phyloP scores from a whole-genome alignment of 2,797 vertebrate species.

The Anabacerthia variegaticeps region DNA sequence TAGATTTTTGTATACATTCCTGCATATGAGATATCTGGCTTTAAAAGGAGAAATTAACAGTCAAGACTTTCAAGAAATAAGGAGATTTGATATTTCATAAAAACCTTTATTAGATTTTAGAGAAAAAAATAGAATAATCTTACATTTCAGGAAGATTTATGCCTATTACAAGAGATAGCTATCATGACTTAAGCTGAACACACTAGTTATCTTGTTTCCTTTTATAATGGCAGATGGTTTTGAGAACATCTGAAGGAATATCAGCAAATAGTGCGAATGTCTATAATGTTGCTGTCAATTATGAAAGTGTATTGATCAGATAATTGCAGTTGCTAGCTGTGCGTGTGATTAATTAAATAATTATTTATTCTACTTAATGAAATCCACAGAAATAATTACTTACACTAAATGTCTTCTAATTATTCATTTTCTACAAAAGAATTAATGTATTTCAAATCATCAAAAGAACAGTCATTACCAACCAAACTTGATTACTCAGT shows the following conservation, averaged over 20 bases:
- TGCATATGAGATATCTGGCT: neutral
- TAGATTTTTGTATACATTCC: neutral
- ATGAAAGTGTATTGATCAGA: neutral
- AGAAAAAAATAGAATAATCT: neutral
- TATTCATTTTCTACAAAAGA: neutral
- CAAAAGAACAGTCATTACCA: neutral
- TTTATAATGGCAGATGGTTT: neutral
- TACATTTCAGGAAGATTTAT: neutral
- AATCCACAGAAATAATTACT: neutral
- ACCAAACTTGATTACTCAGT: neutral
- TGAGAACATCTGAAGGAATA: neutral
- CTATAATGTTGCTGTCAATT: neutral
- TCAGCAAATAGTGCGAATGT: neutral
- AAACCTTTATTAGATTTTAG: neutral
- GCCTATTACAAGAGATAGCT: neutral
- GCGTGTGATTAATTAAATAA: neutral
- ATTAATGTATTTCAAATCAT: neutral
- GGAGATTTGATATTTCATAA: neutral
- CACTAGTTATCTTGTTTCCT: neutral
- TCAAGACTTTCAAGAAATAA: constrained; percentile 11
- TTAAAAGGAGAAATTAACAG: constrained; percentile 11
- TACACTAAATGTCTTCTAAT: neutral
- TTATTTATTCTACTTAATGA: constrained; percentile 1
- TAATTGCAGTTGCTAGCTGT: neutral
- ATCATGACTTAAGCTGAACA: neutral